These are phyloP conservation scores for Phoenoteleia sp. DNA, from an alignment of 2,888 invertebrate genomes.

Conservation along the genomic window DNA sequence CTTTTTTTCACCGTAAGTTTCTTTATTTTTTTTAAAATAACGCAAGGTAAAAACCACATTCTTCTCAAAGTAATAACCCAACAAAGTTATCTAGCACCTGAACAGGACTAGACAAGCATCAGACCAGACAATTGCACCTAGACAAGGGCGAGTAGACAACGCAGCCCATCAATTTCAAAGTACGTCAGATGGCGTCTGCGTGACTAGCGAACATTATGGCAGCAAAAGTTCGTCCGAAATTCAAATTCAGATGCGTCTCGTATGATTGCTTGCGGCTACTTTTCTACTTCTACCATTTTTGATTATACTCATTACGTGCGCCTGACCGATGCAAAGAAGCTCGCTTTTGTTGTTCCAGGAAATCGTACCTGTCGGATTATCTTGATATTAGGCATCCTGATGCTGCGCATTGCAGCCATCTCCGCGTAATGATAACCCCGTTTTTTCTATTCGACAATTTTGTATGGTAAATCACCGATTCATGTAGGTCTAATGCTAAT, in stretches of 20 bases:
- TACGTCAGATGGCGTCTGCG: constrained; percentile 85
- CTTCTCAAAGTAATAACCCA: too few species aligned
- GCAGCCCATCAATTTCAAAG: constrained; percentile 82
- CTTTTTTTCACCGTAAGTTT: too few species aligned
- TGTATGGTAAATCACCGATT: constrained; percentile 36
- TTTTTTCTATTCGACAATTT: constrained; percentile 56
- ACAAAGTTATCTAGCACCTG: not conserved
- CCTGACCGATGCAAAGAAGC: constrained; percentile 66
- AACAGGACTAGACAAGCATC: constrained; percentile 25
- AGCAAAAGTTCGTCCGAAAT: constrained; percentile 79
- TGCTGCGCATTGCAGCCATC: constrained; percentile 52
- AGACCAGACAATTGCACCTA: constrained; percentile 75
- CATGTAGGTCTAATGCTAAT: constrained; percentile 62
- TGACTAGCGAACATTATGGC: constrained; percentile 83
- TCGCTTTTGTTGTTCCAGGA: constrained; percentile 48
- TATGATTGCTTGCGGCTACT: constrained; percentile 82
- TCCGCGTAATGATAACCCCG: constrained; percentile 50
- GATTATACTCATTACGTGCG: constrained; percentile 85
- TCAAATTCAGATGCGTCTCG: constrained; percentile 83
- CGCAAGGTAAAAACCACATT: too few species aligned
- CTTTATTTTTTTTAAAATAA: too few species aligned
- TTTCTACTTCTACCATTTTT: constrained; percentile 82
- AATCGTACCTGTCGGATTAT: constrained; percentile 57
- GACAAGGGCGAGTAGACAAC: constrained; percentile 73
- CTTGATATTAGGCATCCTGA: constrained; percentile 52